These are phyloP conservation scores for Eulemur mongoz DNA, from an alignment of 2,797 vertebrate genomes.

Conservation along the genomic window DNA sequence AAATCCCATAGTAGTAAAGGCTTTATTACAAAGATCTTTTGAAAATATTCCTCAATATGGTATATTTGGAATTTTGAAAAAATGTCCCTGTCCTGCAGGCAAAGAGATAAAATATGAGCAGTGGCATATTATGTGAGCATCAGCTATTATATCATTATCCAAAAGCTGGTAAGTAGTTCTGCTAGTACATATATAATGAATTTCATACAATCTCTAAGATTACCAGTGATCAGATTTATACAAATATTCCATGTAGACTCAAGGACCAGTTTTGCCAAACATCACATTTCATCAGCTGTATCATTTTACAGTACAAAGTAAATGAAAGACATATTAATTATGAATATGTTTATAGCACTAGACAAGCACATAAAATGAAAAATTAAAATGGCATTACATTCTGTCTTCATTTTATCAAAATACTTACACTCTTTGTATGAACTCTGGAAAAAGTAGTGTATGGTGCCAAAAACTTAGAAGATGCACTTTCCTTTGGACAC, in stretches of 20 bases:
- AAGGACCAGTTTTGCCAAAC: not conserved
- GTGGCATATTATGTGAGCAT: not conserved
- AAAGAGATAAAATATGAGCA: not conserved
- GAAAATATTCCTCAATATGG: slow-evolving; percentile 37
- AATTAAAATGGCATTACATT: not conserved
- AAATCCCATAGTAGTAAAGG: not conserved
- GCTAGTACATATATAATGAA: slow-evolving; percentile 24
- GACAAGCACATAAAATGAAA: slow-evolving; percentile 39
- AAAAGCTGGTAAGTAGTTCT: slow-evolving; percentile 11
- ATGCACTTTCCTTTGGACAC: slow-evolving; percentile 84
- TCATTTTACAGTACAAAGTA: slow-evolving; percentile 31
- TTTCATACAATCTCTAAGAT: slow-evolving; percentile 2
- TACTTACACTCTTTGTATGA: slow-evolving; percentile 87
- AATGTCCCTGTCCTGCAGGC: not conserved
- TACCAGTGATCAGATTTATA: not conserved
- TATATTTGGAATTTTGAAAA: slow-evolving; percentile 20
- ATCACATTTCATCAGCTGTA: not conserved
- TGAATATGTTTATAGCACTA: slow-evolving; percentile 26
- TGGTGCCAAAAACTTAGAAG: slow-evolving; percentile 85
- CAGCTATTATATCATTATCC: not conserved
- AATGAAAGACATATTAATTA: slow-evolving; percentile 35
- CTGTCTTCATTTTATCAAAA: not conserved
- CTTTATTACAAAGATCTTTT: slow-evolving; percentile 17
- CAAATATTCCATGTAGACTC: slow-evolving; percentile 7
- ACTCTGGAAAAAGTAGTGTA: slow-evolving; percentile 84